Percentiles rank a stretch among this genome's conserved stretches.
Conservation (phyloP, 2,888 invertebrate species). For the Agrypnus murinus region DNA sequence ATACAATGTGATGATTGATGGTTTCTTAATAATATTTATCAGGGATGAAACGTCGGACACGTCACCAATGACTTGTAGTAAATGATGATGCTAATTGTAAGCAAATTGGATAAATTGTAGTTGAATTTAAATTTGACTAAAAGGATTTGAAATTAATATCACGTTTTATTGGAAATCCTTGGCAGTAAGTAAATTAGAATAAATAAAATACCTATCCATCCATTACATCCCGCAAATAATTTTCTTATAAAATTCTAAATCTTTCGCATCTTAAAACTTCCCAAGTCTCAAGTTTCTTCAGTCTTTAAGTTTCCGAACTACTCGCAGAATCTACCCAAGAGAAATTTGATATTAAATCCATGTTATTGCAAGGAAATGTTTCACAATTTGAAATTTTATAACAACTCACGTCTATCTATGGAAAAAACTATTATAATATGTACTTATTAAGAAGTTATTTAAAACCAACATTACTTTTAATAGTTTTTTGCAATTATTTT, state of each 20-base stretch:
- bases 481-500: background rate
- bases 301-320: slow-evolving; percentile 8
- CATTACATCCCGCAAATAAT: background rate
- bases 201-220: too few species aligned
- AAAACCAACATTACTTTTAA: background rate
- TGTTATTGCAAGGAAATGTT: slow-evolving; percentile 3
- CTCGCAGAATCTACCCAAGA: background rate
- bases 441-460: slow-evolving; percentile 4
- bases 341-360: slow-evolving; percentile 6
- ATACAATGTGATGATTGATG: too few species aligned
- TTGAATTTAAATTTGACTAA: too few species aligned
- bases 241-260: slow-evolving; percentile 9
- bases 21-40: too few species aligned
- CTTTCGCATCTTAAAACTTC: background rate
- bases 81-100: too few species aligned
- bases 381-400: slow-evolving; percentile 4
- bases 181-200: too few species aligned
- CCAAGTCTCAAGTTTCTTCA: background rate
- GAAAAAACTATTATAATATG: slow-evolving; percentile 1
- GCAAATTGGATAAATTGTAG: too few species aligned
- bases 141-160: too few species aligned
- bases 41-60: too few species aligned
- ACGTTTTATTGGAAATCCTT: too few species aligned
- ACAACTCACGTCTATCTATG: too few species aligned
- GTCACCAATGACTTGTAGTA: too few species aligned